phyloP scores from a whole-genome alignment of 2,113 vertebrate genomes.

The Cyprinodon tularosa region DNA sequence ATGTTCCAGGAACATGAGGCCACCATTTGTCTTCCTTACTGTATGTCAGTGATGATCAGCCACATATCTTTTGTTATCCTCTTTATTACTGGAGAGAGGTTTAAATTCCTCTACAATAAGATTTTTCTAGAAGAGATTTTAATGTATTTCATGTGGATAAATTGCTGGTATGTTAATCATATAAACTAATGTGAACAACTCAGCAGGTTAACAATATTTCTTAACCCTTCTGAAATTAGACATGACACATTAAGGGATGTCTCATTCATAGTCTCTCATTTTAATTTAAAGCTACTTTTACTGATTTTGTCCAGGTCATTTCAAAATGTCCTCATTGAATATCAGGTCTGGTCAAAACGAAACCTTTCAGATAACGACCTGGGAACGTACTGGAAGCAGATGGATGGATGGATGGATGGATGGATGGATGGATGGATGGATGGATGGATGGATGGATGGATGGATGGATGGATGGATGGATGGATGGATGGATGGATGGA shows the following conservation, averaged over 20 bases:
- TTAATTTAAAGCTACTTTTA: neutral
- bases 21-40: slow-evolving; percentile 44
- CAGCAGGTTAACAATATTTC: neutral
- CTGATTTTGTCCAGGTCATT: no score
- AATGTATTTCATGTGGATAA: neutral
- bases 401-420: no score
- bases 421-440: no score
- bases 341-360: no score
- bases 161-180: neutral
- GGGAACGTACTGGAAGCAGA: no score
- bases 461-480: no score
- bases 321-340: no score
- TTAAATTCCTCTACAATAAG: neutral
- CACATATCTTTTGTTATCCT: neutral
- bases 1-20: slow-evolving; percentile 36
- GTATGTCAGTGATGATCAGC: neutral
- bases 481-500: no score
- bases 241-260: neutral
- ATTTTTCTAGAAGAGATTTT: neutral
- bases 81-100: neutral
- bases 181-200: neutral
- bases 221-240: neutral
- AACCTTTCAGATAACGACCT: no score
- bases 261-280: slow-evolving; percentile 17
- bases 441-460: no score